Base-by-base conservation (phyloP, 2,797 vertebrate species). In the Fistularia tabacaria region DNA sequence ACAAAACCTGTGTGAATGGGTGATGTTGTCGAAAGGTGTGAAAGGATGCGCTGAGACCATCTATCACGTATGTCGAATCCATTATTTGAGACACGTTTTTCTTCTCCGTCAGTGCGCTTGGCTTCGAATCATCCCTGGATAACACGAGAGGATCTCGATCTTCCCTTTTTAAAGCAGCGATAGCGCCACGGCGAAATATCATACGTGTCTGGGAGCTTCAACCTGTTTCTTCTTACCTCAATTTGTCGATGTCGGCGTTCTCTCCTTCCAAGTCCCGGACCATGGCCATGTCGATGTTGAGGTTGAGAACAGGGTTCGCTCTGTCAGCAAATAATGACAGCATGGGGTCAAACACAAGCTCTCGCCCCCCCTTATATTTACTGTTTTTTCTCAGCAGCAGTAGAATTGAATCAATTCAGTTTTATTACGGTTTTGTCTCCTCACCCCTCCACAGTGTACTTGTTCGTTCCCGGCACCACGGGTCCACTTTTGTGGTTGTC, bases 381-480 rank as follows among this genome's bases (percentile, higher is more conserved):
- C 10, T 1, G 37, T 9, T 14, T 8, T 10, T 43, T 12, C 9
- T 25, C 5, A 3, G 9, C 7, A n/a, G n/a, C 25, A 10, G 14
- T 14, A 7, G 10, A 43, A 6, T 36, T 36, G 43, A 25, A 3
- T 5, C 25, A 25, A 25, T 25, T n/a, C n/a, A 25, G 2, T 25
- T 36, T 2, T 11, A 7, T 39, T 7, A n/a, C 51, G 9, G 8
- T 39, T 7, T 11, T 38, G 57, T 64, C 25, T 59, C 8, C 85
- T 88, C 61, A 88, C 85, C 84, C 90, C 57, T 97, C 94, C 43
- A 88, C 87, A 0, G 92, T 96, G 82, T 96, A 99, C 80, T 92
- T 86, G 78, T 99, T 99, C 60, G 96, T 99, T 45, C 97, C 97
- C 0, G 97, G 97, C 14, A 99, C 94, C 58, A 92, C 83, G 0